phyloP scores from a whole-genome alignment of 2,888 invertebrate genomes.

The Dexiosoma caninum region DNA sequence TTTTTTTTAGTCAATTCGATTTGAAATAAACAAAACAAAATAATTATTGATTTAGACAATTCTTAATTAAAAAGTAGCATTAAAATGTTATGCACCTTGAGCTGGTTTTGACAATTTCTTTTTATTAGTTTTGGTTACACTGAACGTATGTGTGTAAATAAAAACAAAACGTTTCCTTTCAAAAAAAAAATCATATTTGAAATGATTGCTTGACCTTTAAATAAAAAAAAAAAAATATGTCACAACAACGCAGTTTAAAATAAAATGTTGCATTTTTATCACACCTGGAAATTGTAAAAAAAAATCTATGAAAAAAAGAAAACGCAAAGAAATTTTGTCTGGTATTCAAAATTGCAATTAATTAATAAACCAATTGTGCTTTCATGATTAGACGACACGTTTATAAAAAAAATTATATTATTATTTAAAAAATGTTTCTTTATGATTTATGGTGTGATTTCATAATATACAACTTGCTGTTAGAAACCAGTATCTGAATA shows the following conservation, averaged over 20 bases:
- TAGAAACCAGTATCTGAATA: too few species aligned
- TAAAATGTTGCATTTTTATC: constrained; percentile 26
- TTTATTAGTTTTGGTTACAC: too few species aligned
- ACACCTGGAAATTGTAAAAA: constrained; percentile 21
- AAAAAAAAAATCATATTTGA: background rate
- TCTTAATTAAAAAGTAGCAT: too few species aligned
- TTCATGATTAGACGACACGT: constrained; percentile 14
- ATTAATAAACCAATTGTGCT: background rate
- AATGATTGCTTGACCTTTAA: constrained; percentile 31
- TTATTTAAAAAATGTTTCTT: too few species aligned
- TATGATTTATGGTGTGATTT: too few species aligned
- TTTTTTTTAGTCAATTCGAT: too few species aligned
- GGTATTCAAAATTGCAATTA: background rate
- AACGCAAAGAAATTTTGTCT: background rate
- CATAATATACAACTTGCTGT: too few species aligned
- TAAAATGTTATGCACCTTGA: too few species aligned
- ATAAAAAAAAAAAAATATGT: constrained; percentile 14
- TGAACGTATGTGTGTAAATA: background rate
- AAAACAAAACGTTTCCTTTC: background rate
- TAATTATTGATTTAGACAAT: too few species aligned
- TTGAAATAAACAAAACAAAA: too few species aligned
- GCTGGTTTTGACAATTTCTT: too few species aligned
- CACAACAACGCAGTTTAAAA: constrained; percentile 10
- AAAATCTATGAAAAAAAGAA: background rate
- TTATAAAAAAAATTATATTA: background rate